These are phyloP conservation scores for Meandrusa payeni DNA, from an alignment of 2,888 invertebrate species.

Conservation along the genomic window DNA sequence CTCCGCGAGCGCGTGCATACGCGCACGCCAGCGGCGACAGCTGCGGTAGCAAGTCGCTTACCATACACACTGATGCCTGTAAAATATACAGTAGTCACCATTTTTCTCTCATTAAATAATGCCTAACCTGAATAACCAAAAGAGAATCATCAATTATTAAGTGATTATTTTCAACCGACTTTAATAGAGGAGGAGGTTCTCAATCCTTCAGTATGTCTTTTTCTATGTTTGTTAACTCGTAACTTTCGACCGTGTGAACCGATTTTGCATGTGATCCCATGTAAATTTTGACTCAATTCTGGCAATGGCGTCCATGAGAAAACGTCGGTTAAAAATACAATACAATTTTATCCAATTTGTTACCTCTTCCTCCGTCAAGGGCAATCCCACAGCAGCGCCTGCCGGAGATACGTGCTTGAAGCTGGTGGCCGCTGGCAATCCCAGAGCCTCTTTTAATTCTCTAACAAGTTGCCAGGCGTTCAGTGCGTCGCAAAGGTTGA, in stretches of 20 bases:
- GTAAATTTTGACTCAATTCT: too few species aligned
- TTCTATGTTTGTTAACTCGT: too few species aligned
- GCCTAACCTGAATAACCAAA: too few species aligned
- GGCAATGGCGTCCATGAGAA: too few species aligned
- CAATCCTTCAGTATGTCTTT: too few species aligned
- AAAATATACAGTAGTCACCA: not conserved
- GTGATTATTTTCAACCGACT: too few species aligned
- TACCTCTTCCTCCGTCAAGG: slow-evolving; percentile 86
- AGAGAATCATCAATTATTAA: too few species aligned
- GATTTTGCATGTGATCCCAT: too few species aligned
- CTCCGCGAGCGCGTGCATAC: slow-evolving; percentile 97
- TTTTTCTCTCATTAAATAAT: not conserved
- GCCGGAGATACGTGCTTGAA: slow-evolving; percentile 99
- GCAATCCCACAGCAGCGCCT: slow-evolving; percentile 95
- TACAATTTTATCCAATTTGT: too few species aligned
- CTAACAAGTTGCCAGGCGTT: slow-evolving; percentile 98
- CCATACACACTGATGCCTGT: slow-evolving; percentile 95
- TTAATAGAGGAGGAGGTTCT: too few species aligned
- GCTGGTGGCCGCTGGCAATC: slow-evolving; percentile 95
- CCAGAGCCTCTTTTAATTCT: slow-evolving; percentile 90
- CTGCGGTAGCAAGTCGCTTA: slow-evolving; percentile 87
- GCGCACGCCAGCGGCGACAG: slow-evolving; percentile 93
- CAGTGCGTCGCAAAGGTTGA: slow-evolving; percentile 97
- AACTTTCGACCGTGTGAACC: too few species aligned
- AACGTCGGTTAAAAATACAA: too few species aligned